Conservation (phyloP, 2,113 vertebrate genomes). For the Thamnaconus septentrionalis region DNA sequence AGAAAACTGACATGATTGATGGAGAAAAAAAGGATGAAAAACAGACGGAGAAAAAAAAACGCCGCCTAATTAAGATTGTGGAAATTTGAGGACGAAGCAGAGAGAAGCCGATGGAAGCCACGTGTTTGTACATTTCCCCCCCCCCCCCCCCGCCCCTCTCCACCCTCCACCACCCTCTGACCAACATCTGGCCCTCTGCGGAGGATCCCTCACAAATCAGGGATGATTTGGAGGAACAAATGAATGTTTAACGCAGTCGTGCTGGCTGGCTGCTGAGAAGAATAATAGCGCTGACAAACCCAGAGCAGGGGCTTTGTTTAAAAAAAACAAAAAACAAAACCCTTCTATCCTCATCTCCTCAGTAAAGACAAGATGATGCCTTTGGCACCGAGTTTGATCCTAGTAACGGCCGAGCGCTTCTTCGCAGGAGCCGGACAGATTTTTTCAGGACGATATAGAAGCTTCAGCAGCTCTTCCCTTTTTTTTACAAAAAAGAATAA, state of each 20-base stretch:
- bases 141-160: constrained; percentile 12
- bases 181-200: too few species aligned
- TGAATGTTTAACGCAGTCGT: constrained; percentile 4
- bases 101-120: constrained; percentile 60
- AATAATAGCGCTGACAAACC: constrained; percentile 7
- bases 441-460: too few species aligned
- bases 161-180: constrained; percentile 1
- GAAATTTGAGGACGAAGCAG: constrained; percentile 65
- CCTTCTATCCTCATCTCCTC: neutral
- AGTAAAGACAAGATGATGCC: too few species aligned
- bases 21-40: constrained; percentile 50
- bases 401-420: neutral
- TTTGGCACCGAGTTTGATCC: constrained; percentile 4
- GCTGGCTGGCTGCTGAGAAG: constrained; percentile 20
- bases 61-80: constrained; percentile 68
- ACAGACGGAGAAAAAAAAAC: constrained; percentile 38
- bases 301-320: too few species aligned
- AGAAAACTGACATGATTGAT: constrained; percentile 65
- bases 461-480: too few species aligned
- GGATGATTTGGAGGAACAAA: constrained; percentile 21
- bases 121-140: constrained; percentile 59
- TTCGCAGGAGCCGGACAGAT: neutral
- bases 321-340: constrained; percentile 18
- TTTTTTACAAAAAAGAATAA: neutral
- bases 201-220: too few species aligned